phyloP scores from a whole-genome alignment of 2,797 vertebrate genomes.

The Spinibarbus caldwelli region DNA sequence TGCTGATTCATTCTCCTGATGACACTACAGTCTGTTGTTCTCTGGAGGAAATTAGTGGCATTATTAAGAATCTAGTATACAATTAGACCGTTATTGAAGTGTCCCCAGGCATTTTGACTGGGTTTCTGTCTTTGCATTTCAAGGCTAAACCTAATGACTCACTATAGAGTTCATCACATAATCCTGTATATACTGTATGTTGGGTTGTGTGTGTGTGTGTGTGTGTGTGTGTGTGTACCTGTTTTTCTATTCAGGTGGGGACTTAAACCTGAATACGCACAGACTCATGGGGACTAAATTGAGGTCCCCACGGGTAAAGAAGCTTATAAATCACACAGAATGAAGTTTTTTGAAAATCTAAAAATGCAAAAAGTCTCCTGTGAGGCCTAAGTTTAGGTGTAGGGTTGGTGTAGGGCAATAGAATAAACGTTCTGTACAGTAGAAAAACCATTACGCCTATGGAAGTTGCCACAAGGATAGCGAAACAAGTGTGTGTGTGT shows the following conservation, averaged over 20 bases:
- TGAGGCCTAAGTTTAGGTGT: too few species aligned
- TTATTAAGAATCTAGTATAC: constrained; percentile 29
- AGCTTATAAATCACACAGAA: too few species aligned
- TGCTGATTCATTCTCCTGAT: constrained; percentile 31
- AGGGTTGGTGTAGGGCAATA: too few species aligned
- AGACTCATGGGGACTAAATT: too few species aligned
- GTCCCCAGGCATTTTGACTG: constrained; percentile 9
- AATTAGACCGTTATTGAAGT: constrained; percentile 32
- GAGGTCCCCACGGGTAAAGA: too few species aligned
- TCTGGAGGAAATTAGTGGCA: constrained; percentile 39
- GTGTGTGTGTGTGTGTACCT: background rate
- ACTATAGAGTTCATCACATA: background rate
- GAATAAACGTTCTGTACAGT: too few species aligned
- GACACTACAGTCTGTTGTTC: constrained; percentile 17
- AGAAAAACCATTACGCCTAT: too few species aligned
- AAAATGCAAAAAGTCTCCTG: too few species aligned
- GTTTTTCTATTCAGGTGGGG: too few species aligned
- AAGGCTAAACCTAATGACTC: constrained; percentile 21
- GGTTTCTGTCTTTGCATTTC: background rate
- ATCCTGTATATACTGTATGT: background rate
- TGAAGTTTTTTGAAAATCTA: too few species aligned
- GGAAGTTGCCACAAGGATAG: too few species aligned
- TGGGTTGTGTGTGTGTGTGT: background rate
- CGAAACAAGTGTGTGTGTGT: background rate
- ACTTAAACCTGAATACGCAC: too few species aligned